Conservation (phyloP, 2,797 vertebrate genomes). For the Myripristis jacobus region DNA sequence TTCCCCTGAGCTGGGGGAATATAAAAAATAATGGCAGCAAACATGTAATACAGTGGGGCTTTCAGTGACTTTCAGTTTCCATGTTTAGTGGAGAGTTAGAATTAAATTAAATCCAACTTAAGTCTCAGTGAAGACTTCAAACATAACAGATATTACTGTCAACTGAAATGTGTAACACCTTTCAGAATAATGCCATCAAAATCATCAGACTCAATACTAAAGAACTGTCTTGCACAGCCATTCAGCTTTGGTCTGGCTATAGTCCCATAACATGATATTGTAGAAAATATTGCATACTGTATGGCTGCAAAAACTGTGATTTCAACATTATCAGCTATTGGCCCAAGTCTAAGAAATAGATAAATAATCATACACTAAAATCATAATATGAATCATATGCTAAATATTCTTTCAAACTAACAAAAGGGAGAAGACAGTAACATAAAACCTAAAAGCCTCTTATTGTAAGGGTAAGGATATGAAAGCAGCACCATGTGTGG, state of each 20-base stretch:
- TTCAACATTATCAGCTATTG: too few relatives aligned
- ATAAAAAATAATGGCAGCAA: neutral
- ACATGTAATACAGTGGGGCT: neutral
- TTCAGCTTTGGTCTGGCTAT: too few relatives aligned
- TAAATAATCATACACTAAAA: too few relatives aligned
- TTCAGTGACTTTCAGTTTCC: neutral
- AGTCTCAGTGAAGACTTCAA: neutral
- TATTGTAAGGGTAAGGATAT: neutral
- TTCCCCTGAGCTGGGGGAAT: neutral
- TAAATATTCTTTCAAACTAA: neutral
- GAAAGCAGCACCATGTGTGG: neutral
- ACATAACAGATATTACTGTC: too few relatives aligned
- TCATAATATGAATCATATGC: neutral
- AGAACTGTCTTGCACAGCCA: too few relatives aligned
- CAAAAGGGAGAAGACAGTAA: neutral
- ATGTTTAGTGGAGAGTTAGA: conserved; percentile 9
- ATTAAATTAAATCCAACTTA: neutral
- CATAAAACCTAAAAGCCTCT: neutral
- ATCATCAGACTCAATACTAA: too few relatives aligned
- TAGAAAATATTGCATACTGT: too few relatives aligned
- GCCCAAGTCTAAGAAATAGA: too few relatives aligned
- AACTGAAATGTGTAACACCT: too few relatives aligned
- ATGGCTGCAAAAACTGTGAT: too few relatives aligned
- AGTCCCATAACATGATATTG: too few relatives aligned
- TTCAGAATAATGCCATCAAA: too few relatives aligned